Percentiles rank a stretch among this genome's conserved stretches.
Evolutionary conservation across 2,888 invertebrate genomes (phyloP).

Genomic region (Formica aserva): DNA sequence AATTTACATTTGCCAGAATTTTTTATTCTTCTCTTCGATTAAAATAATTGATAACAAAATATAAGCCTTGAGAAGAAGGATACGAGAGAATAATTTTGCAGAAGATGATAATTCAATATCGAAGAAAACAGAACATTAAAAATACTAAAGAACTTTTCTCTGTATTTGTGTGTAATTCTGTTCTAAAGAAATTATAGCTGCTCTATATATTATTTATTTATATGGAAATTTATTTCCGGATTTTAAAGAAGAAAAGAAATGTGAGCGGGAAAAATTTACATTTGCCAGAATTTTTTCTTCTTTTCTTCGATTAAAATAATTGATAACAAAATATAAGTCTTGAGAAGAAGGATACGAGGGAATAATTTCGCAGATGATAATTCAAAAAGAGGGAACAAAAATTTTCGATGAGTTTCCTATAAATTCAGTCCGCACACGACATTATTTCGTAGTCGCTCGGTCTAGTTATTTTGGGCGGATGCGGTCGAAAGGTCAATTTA

Average conservation of each 20-base stretch:
- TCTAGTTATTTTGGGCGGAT: conserved; percentile 64
- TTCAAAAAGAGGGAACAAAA: neutral
- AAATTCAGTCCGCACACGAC: conserved; percentile 50
- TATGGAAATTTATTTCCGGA: neutral
- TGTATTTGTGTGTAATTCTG: neutral
- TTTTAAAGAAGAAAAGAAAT: neutral
- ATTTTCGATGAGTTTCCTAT: conserved; percentile 42
- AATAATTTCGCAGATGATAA: conserved; percentile 17
- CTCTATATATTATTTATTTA: neutral
- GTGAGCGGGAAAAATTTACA: neutral
- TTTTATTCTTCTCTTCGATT: neutral
- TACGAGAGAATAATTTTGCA: conserved; percentile 1
- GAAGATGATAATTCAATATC: neutral
- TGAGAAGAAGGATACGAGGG: neutral
- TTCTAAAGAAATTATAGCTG: neutral
- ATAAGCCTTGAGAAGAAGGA: neutral
- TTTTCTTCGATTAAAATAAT: neutral
- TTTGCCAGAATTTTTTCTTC: neutral
- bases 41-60: neutral
- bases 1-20: neutral
- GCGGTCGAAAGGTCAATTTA: conserved; percentile 70
- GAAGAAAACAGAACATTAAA: neutral
- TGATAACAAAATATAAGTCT: neutral
- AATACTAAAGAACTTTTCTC: neutral
- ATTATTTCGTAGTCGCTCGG: conserved; percentile 48